Percentiles rank a stretch among this genome's conserved stretches.
phyloP scores from a whole-genome alignment of 2,113 vertebrate genomes.

The Apteryx owenii region DNA sequence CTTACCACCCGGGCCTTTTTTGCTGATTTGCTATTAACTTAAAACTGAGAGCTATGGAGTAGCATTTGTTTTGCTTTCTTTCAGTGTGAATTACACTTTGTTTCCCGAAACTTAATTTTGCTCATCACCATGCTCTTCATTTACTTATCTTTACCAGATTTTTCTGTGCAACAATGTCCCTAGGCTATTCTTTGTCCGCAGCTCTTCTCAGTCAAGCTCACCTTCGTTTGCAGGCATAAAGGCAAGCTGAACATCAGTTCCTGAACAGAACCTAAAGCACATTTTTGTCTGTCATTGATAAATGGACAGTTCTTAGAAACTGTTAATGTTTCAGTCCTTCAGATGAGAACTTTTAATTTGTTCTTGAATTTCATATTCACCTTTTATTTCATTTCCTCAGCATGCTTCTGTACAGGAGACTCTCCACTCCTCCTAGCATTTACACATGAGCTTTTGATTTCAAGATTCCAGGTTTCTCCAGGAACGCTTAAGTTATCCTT shows the following conservation, averaged over 20 bases:
- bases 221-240: neutral
- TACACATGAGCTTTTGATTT: neutral
- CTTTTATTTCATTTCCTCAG: neutral
- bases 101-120: neutral
- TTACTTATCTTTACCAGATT: neutral
- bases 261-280: rapidly evolving
- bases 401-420: neutral
- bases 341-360: neutral
- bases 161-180: neutral
- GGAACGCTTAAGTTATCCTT: neutral
- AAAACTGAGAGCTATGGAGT: neutral
- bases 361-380: neutral
- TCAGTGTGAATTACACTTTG: neutral
- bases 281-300: neutral
- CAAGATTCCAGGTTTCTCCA: neutral
- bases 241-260: neutral
- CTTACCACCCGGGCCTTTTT: neutral
- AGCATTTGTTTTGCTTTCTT: neutral
- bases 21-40: neutral
- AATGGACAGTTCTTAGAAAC: too few relatives aligned
- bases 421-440: neutral
- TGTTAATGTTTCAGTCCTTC: neutral
- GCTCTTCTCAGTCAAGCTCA: neutral
- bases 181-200: neutral
- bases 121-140: neutral